Evolutionary conservation across 2,113 vertebrate species (phyloP).

Genomic region (Pardalotus punctatus): DNA sequence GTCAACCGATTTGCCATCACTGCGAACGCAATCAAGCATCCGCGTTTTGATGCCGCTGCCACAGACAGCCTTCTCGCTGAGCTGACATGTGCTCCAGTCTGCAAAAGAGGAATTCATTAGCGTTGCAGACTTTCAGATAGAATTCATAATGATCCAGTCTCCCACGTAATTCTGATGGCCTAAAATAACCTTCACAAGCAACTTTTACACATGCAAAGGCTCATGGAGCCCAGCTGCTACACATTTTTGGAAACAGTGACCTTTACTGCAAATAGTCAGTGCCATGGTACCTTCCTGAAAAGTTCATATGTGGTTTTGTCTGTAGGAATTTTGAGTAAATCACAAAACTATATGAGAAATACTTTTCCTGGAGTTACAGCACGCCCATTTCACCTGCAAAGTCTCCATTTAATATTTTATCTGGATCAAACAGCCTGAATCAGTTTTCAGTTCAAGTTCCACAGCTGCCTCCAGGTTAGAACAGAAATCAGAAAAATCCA

Average conservation of each 20-base stretch:
- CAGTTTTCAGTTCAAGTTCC: neutral
- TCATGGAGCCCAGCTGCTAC: neutral
- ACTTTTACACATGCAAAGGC: neutral
- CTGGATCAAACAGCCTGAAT: neutral
- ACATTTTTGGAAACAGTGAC: neutral
- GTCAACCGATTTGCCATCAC: constrained; percentile 93
- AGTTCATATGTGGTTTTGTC: neutral
- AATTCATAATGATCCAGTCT: neutral
- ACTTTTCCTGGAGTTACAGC: neutral
- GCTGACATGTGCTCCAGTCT: constrained; percentile 99
- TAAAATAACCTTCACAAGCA: neutral
- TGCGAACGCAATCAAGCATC: constrained; percentile 96
- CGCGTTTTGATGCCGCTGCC: constrained; percentile 92
- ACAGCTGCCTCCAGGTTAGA: neutral
- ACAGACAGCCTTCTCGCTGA: constrained; percentile 92
- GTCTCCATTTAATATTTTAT: neutral
- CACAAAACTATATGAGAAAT: neutral
- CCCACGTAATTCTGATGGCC: neutral
- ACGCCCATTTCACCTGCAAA: neutral
- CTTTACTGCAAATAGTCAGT: neutral
- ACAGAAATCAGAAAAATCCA: neutral
- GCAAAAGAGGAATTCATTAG: constrained; percentile 28
- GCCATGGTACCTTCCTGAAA: neutral
- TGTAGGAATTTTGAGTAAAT: neutral
- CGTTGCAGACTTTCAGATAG: neutral